A percentile compares a stretch with the other conserved stretches of the same genome.
Conservation (phyloP, 2,888 invertebrate species). For the Meghimatium bilineatum region DNA sequence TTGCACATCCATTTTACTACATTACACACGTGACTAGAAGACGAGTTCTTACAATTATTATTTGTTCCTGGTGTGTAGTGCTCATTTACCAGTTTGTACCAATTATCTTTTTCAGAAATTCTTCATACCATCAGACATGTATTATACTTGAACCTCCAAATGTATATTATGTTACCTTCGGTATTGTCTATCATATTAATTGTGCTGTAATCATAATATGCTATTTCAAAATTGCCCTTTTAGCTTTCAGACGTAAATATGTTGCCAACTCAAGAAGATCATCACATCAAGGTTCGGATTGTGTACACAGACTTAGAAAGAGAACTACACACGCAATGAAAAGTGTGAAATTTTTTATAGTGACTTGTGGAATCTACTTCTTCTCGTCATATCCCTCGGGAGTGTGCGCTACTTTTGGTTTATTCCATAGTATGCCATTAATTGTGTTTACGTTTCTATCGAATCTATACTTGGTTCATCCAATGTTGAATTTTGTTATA, state of each 20-base stretch:
- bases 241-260: slow-evolving; percentile 2
- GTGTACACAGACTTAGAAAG: neutral
- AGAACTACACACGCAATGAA: too few species aligned
- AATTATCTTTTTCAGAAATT: neutral
- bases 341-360: slow-evolving; percentile 12
- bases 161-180: neutral
- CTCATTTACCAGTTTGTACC: neutral
- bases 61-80: neutral
- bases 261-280: neutral
- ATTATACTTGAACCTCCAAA: neutral
- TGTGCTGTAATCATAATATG: neutral
- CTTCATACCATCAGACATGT: neutral
- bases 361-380: neutral
- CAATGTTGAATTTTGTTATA: neutral
- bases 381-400: too few species aligned
- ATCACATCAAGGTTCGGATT: too few species aligned
- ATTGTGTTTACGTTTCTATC: too few species aligned
- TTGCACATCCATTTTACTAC: slow-evolving; percentile 7
- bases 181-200: neutral
- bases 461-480: too few species aligned
- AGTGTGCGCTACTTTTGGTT: too few species aligned
- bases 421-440: too few species aligned
- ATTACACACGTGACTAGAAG: neutral
- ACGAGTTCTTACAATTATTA: neutral
- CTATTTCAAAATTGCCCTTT: neutral